A percentile compares a stretch with the other conserved stretches of the same genome.
Evolutionary conservation across 1,140 invertebrate species (phyloP).

Genomic region (Psilanteris sp.): DNA sequence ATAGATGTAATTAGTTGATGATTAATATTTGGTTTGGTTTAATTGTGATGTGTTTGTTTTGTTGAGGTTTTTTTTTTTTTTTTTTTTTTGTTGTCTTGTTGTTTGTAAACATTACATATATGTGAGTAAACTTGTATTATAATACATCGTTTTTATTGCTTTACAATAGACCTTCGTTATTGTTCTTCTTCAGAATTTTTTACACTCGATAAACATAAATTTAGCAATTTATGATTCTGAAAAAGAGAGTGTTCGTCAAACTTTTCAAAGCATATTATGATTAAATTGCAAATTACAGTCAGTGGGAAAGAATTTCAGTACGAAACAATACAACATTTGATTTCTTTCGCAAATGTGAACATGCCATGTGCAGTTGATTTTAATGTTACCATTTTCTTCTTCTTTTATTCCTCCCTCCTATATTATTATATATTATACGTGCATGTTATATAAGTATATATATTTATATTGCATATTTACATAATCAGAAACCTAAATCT

Average conservation of each 20-base stretch:
- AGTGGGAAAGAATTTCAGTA: slow-evolving; percentile 56
- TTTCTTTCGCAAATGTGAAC: slow-evolving; percentile 52
- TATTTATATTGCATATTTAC: slow-evolving; percentile 64
- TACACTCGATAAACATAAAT: slow-evolving; percentile 66
- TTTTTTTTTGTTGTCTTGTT: slow-evolving; percentile 2
- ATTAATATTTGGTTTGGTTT: no score
- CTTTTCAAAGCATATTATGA: slow-evolving; percentile 62
- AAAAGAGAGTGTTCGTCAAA: slow-evolving; percentile 58
- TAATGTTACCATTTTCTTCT: neutral
- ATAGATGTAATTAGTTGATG: no score
- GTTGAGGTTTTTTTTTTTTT: no score
- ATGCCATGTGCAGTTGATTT: slow-evolving; percentile 35
- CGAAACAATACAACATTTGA: slow-evolving; percentile 63
- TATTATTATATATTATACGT: slow-evolving; percentile 43
- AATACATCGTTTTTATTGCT: slow-evolving; percentile 66
- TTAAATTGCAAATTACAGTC: slow-evolving; percentile 63
- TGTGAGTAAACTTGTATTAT: slow-evolving; percentile 60
- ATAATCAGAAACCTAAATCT: slow-evolving; percentile 66
- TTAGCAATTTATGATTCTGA: slow-evolving; percentile 61
- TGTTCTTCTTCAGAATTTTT: slow-evolving; percentile 48
- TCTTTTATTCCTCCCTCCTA: slow-evolving; percentile 9
- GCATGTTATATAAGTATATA: slow-evolving; percentile 52
- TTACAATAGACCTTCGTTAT: slow-evolving; percentile 65
- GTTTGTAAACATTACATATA: slow-evolving; percentile 44
- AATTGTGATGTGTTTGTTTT: no score